Evolutionary conservation across 2,797 vertebrate genomes (phyloP).

Genomic region (Strix occidentalis): DNA sequence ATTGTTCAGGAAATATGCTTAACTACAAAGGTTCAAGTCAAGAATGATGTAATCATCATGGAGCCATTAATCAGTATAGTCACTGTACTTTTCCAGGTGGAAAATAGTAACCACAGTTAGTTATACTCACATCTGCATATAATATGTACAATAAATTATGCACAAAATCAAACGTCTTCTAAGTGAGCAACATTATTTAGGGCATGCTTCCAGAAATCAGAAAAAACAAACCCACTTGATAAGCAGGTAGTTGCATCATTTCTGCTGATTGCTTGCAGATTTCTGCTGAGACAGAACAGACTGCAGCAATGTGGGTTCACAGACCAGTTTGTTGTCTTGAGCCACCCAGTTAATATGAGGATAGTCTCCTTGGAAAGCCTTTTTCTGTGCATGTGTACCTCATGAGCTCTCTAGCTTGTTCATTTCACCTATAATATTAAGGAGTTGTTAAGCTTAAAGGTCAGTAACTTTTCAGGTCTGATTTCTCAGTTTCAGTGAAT

Average conservation of each 20-base stretch:
- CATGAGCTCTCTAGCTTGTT: neutral
- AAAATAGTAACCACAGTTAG: slow-evolving; percentile 17
- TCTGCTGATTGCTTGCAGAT: slow-evolving; percentile 32
- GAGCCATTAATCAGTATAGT: slow-evolving; percentile 27
- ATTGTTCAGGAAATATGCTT: slow-evolving; percentile 14
- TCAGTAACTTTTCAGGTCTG: neutral
- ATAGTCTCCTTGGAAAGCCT: neutral
- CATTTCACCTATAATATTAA: neutral
- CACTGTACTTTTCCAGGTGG: slow-evolving; percentile 45
- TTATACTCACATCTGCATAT: slow-evolving; percentile 35
- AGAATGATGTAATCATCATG: slow-evolving; percentile 35
- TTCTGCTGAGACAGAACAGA: neutral
- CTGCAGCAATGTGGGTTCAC: neutral
- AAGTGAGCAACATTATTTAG: neutral
- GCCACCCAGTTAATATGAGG: neutral
- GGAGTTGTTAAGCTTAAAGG: neutral
- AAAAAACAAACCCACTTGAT: neutral
- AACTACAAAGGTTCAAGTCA: neutral
- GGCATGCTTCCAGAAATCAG: neutral
- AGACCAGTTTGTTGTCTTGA: neutral
- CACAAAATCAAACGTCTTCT: slow-evolving; percentile 14
- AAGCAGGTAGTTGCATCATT: slow-evolving; percentile 45
- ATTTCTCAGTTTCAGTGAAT: neutral
- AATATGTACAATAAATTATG: neutral
- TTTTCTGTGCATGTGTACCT: neutral